Percentiles rank a stretch among this genome's conserved stretches.
These are phyloP conservation scores for Keiferia lycopersicella DNA, from an alignment of 2,888 invertebrate species.

Conservation along the genomic window DNA sequence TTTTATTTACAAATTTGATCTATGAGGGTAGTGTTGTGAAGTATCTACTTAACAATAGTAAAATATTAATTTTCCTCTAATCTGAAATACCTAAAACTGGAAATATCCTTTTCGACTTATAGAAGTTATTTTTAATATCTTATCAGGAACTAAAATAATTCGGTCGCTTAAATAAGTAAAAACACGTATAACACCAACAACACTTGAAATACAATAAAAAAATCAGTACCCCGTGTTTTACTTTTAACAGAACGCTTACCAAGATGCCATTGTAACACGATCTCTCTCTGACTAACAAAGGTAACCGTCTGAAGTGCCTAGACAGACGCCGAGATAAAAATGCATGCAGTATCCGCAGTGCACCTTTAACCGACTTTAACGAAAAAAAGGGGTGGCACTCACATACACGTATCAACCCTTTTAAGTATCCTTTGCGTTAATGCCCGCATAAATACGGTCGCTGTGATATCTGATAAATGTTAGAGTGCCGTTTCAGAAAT, in stretches of 20 bases:
- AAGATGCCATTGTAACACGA: neutral
- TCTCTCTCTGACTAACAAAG: neutral
- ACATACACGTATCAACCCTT: too few relatives aligned
- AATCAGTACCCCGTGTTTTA: neutral
- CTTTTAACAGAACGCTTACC: neutral
- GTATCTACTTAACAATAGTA: too few relatives aligned
- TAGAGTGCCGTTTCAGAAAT: too few relatives aligned
- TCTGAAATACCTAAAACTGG: too few relatives aligned
- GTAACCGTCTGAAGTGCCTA: constrained; percentile 6
- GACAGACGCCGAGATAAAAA: constrained; percentile 6
- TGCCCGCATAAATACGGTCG: too few relatives aligned
- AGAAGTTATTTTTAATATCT: too few relatives aligned
- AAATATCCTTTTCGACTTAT: too few relatives aligned
- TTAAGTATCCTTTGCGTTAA: too few relatives aligned
- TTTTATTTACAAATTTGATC: too few relatives aligned
- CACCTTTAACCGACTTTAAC: neutral
- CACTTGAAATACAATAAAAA: neutral
- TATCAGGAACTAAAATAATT: neutral
- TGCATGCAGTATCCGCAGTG: constrained; percentile 38
- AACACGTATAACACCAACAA: neutral
- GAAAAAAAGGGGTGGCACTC: neutral
- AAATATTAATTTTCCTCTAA: too few relatives aligned
- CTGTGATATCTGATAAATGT: too few relatives aligned
- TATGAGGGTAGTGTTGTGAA: too few relatives aligned
- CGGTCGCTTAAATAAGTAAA: neutral